Conservation (phyloP, 1,140 invertebrate species). For the Arion vulgaris region DNA sequence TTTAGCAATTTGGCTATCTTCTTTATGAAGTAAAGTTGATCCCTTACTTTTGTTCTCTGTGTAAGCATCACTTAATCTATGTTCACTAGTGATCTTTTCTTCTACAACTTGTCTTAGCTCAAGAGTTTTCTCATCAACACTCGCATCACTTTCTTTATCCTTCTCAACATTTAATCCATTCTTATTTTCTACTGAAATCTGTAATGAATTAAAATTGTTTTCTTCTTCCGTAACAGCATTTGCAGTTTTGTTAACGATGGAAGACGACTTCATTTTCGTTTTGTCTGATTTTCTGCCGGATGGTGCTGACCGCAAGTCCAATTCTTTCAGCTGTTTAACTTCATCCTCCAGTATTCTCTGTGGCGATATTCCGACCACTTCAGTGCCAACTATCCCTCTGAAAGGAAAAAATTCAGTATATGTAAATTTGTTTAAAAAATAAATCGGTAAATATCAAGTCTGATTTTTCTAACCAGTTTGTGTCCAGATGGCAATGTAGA, state of each 20-base stretch:
- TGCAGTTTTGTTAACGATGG: background rate
- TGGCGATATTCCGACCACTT: slow-evolving; percentile 40
- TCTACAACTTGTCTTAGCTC: background rate
- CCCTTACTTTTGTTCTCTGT: background rate
- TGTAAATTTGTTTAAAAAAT: background rate
- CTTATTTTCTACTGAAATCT: background rate
- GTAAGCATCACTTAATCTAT: background rate
- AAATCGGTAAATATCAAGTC: too few species aligned
- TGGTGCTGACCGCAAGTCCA: slow-evolving; percentile 20
- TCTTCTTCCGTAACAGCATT: background rate
- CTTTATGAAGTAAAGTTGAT: background rate
- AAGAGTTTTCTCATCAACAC: background rate
- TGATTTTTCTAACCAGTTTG: too few species aligned
- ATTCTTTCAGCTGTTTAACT: slow-evolving; percentile 38
- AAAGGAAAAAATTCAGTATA: slow-evolving; percentile 20
- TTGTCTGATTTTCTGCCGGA: background rate
- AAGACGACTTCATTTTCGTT: background rate
- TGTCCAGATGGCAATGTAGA: too few species aligned
- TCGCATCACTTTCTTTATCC: background rate
- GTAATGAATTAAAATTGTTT: background rate
- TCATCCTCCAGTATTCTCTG: slow-evolving; percentile 39
- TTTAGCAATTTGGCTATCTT: slow-evolving; percentile 11
- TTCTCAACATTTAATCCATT: background rate
- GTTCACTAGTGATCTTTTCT: background rate
- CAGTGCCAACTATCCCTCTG: slow-evolving; percentile 46